Base-by-base conservation (phyloP, 2,797 vertebrate genomes). In the Enteromius trimaculatus region DNA sequence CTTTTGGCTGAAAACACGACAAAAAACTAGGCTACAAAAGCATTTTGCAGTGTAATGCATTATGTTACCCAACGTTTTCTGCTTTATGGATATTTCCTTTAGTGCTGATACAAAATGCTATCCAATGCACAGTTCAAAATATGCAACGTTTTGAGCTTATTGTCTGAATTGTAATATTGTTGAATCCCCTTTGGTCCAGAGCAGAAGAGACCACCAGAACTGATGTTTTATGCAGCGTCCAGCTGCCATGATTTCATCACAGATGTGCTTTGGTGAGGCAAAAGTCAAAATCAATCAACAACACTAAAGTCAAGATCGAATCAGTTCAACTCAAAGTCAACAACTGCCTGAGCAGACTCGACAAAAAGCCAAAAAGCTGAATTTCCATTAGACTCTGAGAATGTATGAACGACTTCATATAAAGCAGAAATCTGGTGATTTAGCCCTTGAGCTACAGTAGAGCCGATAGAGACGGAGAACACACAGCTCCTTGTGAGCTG, bases 401-500 rank as follows among this genome's bases (percentile, higher is more conserved):
- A 19, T 21, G n/a, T 51, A 34, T 9, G n/a, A 7, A n/a, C 1
- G n/a, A 58, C 26, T 26, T 62, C 3, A 71, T 77, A 47, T 47
- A 44, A 77, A 70, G 21, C 80, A 37, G 44, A 47, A 42, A 75
- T 80, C 62, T 66, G 21, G 68, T 17, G 31, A 74, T 70, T 77
- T 47, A 47, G 72, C 10, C 74, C 64, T 77, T 60, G 23, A 6
- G 11, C 58, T 60, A 26, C 55, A 60, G 55, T 23, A 39, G 7
- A 26, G 77, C 29, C 3, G 21, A 68, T 69, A 42, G 29, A 69
- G 39, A 47, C 3, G 11, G 17, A 55, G 49, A 86, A 86, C 89
- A 88, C 87, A 87, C 69, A 26, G 83, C 83, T 85, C 77, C 83
- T 86, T 90, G 87, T 90, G 77, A 76, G 23, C 6, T n/a, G 21